A percentile compares a stretch with the other conserved stretches of the same genome.
Evolutionary conservation across 2,113 vertebrate genomes (phyloP).

Genomic region (pig (Sus scrofa)): DNA sequence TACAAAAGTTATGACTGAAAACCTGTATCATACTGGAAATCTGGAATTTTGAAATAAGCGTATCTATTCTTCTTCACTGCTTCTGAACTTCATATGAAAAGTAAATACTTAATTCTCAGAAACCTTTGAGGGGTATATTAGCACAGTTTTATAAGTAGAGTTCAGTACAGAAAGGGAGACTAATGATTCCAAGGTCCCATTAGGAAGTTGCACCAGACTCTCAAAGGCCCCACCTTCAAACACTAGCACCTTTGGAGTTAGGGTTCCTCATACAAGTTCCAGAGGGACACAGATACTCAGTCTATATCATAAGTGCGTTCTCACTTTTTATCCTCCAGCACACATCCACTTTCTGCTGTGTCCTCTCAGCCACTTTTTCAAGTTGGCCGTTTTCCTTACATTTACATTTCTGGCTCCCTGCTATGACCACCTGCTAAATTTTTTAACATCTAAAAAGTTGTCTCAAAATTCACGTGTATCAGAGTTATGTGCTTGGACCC

Average conservation of each 20-base stretch:
- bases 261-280: background rate
- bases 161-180: background rate
- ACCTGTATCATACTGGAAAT: too few relatives aligned
- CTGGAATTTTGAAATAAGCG: background rate
- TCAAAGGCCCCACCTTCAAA: background rate
- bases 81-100: background rate
- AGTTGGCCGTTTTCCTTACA: background rate
- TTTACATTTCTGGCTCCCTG: background rate
- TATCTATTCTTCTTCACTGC: background rate
- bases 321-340: background rate
- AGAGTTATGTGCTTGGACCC: background rate
- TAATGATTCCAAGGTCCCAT: background rate
- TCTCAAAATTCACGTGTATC: background rate
- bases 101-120: background rate
- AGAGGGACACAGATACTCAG: background rate
- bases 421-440: background rate
- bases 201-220: background rate
- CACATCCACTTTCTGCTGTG: background rate
- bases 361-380: background rate
- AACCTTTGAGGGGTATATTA: background rate
- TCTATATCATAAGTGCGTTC: background rate
- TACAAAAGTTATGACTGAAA: too few relatives aligned
- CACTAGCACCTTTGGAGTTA: background rate
- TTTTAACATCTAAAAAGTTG: background rate
- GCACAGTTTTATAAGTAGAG: background rate